These are phyloP conservation scores for Lomographa bimaculata DNA, from an alignment of 2,888 invertebrate species.

Conservation along the genomic window DNA sequence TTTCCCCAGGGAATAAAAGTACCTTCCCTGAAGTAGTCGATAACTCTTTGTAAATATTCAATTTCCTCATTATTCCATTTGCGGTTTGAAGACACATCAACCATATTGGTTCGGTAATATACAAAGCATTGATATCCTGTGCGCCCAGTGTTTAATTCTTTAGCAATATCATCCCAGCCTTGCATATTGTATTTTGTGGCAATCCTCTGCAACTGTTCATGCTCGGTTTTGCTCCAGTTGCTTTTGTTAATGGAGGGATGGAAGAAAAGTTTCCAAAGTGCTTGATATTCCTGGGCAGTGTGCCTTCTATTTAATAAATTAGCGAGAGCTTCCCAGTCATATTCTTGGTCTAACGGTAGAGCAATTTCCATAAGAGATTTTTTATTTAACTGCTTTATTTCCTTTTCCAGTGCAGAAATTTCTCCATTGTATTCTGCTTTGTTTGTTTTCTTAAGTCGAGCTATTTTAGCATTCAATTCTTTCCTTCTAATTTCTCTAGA, in stretches of 20 bases:
- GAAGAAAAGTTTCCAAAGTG: constrained; percentile 88
- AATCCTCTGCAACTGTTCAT: constrained; percentile 49
- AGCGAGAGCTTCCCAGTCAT: constrained; percentile 85
- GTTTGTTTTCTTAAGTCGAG: constrained; percentile 38
- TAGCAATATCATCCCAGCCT: constrained; percentile 87
- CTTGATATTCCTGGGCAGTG: constrained; percentile 84
- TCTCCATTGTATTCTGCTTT: constrained; percentile 27
- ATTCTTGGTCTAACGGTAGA: constrained; percentile 63
- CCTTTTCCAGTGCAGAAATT: constrained; percentile 39
- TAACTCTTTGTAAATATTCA: constrained; percentile 82
- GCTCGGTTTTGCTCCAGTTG: constrained; percentile 58
- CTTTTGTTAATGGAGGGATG: constrained; percentile 86
- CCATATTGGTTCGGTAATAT: constrained; percentile 83
- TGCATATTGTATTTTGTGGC: constrained; percentile 67
- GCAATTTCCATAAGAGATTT: constrained; percentile 52
- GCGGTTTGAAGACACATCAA: constrained; percentile 46
- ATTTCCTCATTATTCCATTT: constrained; percentile 89
- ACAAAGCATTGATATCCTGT: constrained; percentile 88
- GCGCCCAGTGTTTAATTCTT: constrained; percentile 79
- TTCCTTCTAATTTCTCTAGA: constrained; percentile 46
- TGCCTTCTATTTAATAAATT: constrained; percentile 79
- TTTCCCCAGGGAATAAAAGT: constrained; percentile 89
- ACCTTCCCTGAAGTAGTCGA: constrained; percentile 86
- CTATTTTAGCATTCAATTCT: constrained; percentile 45
- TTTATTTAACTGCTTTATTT: constrained; percentile 44